phyloP scores from a whole-genome alignment of 64 coral and sea anemone genomes.

The Stichodactyla helianthus region DNA sequence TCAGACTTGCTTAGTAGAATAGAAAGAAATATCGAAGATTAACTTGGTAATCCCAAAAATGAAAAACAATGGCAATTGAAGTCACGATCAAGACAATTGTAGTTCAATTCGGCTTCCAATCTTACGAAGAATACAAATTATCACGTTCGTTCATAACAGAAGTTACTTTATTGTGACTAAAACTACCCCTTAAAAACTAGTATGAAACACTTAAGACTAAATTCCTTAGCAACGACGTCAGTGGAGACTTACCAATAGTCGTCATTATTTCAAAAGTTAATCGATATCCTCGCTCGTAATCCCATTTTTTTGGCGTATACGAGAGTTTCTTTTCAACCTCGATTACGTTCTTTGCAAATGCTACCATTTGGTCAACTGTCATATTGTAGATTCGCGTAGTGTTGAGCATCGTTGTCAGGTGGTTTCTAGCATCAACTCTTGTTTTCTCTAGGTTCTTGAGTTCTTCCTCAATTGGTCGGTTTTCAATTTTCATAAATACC shows the following conservation, averaged over 20 bases:
- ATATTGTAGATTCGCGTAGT: neutral
- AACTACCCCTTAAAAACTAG: no score
- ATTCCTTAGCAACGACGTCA: no score
- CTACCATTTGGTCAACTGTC: neutral
- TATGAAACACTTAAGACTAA: no score
- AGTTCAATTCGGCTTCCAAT: no score
- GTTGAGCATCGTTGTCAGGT: neutral
- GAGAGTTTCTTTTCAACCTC: neutral
- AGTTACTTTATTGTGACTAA: no score
- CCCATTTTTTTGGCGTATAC: neutral
- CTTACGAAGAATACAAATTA: no score
- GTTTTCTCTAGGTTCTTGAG: neutral
- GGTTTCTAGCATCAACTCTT: neutral
- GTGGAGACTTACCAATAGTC: conserved; percentile 8
- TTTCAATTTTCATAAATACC: neutral
- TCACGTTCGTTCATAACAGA: no score
- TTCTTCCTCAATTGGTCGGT: neutral
- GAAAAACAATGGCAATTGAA: no score
- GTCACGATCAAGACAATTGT: no score
- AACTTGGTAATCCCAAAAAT: no score
- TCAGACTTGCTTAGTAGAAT: no score
- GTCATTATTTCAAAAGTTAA: conserved; percentile 10
- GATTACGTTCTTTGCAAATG: neutral
- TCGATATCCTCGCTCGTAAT: neutral
- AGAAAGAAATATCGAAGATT: no score